Evolutionary conservation across 2,113 vertebrate genomes (phyloP), one percentile per base, ranked within the genome.

Genomic region (Penelope pileata): DNA sequence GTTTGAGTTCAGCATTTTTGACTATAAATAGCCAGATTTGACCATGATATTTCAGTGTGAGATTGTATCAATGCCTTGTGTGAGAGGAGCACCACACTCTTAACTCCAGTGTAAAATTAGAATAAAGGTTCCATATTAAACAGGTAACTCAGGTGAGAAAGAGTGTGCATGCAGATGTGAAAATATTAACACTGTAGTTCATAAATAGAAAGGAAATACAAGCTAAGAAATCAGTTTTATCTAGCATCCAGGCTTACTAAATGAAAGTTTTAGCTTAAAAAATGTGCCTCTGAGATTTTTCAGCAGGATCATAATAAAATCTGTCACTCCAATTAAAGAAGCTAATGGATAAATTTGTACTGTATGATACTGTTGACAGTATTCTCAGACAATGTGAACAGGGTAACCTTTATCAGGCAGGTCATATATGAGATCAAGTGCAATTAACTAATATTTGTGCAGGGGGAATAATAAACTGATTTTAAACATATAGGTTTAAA

Each of bases 131-230:
- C 67, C 29, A 23, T 54, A 24, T 64, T 69, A 63, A 67, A 58
- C 15, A 22, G 16, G 15, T 53, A 40, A 45, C 22, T 82, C 17
- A 38, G 63, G 47, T 24, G 10, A 36, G 32, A 70, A 54, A 73
- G 34, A 53, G 1, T 3, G 5, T 5, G 23, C 16, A 10, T 59
- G 40, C 66, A 68, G 13, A 23, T 29, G 4, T 77, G 67, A 69
- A 13, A 34, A 14, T 2, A 48, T 12, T 29, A 73, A 58, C 0
- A 0, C 10, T 66, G 23, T 21, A 58, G 27, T 74, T 70, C 34
- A 51, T 17, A 32, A 70, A 9, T 29, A 78, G 24, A 70, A 79
- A 81, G 68, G 32, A 0, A 63, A 16, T 42, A 13, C 36, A 50
- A 73, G 42, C 26, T 40, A 36, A 74, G 50, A 54, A 83, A 66